Percentiles rank a stretch among this genome's conserved stretches.
phyloP scores from a whole-genome alignment of 30 jellyfish, hydroid and myxozoan genomes.

The Pelagia noctiluca region DNA sequence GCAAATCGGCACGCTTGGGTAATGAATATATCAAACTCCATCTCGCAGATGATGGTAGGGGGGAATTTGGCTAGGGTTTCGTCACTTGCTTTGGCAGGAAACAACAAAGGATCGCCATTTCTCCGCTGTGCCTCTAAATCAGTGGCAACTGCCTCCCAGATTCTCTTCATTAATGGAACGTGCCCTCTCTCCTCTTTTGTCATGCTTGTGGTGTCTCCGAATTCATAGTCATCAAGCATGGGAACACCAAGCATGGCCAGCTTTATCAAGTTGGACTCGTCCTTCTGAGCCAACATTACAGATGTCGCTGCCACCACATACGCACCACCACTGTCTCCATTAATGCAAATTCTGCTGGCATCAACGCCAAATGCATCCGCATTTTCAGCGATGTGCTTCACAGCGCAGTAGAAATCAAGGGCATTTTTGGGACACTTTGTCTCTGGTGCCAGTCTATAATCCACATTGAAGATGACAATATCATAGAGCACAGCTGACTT shows the following conservation, averaged over 20 bases:
- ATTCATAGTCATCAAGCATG: conserved; percentile 43
- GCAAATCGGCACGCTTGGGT: conserved; percentile 44
- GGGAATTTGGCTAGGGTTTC: conserved; percentile 45
- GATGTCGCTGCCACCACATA: conserved; percentile 32
- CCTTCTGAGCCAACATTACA: conserved; percentile 54
- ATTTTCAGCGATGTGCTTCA: conserved; percentile 40
- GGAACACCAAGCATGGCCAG: conserved; percentile 43
- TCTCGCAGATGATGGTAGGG: conserved; percentile 43
- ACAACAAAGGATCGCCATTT: conserved; percentile 42
- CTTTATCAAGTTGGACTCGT: conserved; percentile 38
- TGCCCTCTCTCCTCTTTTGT: conserved; percentile 44
- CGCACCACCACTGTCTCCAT: conserved; percentile 69
- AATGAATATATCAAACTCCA: conserved; percentile 42
- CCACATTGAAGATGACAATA: conserved; percentile 46
- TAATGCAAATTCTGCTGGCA: conserved; percentile 43
- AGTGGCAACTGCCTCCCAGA: conserved; percentile 46
- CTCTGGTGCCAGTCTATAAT: conserved; percentile 66
- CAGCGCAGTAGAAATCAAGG: conserved; percentile 54
- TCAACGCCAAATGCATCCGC: conserved; percentile 47
- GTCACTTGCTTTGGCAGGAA: conserved; percentile 67
- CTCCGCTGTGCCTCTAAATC: conserved; percentile 46
- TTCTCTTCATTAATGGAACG: background rate
- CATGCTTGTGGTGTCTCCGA: conserved; percentile 51
- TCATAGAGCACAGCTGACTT: conserved; percentile 5
- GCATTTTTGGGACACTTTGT: conserved; percentile 68